Conservation (phyloP, 1,140 invertebrate species). For the Aleiodes sp. region DNA sequence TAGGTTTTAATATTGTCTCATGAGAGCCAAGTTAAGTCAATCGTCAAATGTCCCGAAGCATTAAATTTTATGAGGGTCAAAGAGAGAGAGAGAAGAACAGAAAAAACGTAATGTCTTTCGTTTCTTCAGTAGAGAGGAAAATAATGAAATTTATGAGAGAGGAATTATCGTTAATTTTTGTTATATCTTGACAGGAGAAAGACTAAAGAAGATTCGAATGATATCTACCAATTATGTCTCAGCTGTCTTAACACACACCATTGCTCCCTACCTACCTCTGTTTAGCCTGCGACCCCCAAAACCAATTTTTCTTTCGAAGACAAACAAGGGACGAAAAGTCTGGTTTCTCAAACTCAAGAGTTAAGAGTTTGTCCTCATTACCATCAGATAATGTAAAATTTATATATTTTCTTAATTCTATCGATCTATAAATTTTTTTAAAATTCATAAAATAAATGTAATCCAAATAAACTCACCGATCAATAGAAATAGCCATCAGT, state of each 20-base stretch:
- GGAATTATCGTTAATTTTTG: constrained; percentile 1
- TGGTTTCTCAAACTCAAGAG: background rate
- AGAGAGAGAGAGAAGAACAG: too few relatives aligned
- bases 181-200: background rate
- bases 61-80: background rate
- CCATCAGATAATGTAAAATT: too few relatives aligned
- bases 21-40: background rate
- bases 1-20: background rate
- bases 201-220: background rate
- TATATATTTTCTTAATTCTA: too few relatives aligned
- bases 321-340: background rate
- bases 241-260: background rate
- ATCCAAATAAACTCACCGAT: constrained; percentile 83
- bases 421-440: too few relatives aligned
- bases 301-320: background rate
- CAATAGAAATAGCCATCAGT: constrained; percentile 94
- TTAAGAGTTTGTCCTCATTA: too few relatives aligned
- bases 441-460: too few relatives aligned
- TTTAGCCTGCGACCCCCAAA: background rate
- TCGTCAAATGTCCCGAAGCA: background rate
- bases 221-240: background rate
- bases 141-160: background rate
- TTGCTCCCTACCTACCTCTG: background rate
- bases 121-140: background rate
- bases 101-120: too few relatives aligned